Evolutionary conservation across 1,140 invertebrate genomes (phyloP).

Genomic region (Lucilia sericata): DNA sequence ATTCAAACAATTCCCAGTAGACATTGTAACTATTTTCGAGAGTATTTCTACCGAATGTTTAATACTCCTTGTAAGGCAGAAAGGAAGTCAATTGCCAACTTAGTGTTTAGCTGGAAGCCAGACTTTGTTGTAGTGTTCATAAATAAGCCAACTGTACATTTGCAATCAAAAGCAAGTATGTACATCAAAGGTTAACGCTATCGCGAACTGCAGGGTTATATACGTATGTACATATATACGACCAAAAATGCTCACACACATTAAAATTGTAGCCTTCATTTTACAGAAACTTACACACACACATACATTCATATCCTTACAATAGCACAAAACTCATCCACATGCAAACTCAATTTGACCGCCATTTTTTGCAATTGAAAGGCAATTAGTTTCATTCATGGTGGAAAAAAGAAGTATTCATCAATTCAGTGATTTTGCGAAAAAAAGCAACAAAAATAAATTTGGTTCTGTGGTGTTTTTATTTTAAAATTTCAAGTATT

Average conservation of each 20-base stretch:
- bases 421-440: slow-evolving; percentile 10
- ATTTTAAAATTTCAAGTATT: not conserved
- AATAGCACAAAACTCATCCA: not conserved
- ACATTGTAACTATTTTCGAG: no score
- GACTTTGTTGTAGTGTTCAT: no score
- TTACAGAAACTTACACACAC: not conserved
- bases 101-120: no score
- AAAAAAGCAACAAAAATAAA: not conserved
- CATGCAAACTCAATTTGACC: slow-evolving; percentile 25
- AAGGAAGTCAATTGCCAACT: no score
- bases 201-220: no score
- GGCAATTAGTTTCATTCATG: slow-evolving; percentile 39
- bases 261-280: slow-evolving; percentile 17
- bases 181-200: no score
- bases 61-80: no score
- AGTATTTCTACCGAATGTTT: no score
- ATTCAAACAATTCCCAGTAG: no score
- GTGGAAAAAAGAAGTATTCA: slow-evolving; percentile 6
- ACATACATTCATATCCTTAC: not conserved
- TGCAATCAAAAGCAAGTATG: no score
- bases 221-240: no score
- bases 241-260: not conserved
- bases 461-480: not conserved
- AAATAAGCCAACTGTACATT: no score
- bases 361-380: slow-evolving; percentile 31